phyloP scores from a whole-genome alignment of 1,140 invertebrate species.

The Platorchestia sp. region DNA sequence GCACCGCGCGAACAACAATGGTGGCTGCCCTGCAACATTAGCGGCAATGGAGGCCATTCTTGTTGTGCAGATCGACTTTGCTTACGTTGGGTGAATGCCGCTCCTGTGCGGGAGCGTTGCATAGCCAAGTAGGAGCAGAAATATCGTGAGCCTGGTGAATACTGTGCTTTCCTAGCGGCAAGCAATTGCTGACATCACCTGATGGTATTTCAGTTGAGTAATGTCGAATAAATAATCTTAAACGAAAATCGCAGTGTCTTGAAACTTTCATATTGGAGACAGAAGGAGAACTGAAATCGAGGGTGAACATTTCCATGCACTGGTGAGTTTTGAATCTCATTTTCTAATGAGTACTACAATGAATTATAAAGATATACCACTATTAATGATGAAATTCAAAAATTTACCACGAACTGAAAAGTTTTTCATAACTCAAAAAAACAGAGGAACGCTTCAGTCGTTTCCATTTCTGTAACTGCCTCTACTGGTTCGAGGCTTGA shows the following conservation, averaged over 20 bases:
- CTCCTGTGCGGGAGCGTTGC: background rate
- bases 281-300: background rate
- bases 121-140: background rate
- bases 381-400: background rate
- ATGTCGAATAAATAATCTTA: background rate
- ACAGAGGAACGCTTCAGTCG: background rate
- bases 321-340: background rate
- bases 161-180: background rate
- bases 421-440: background rate
- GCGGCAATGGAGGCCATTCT: slow-evolving; percentile 36
- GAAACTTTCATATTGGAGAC: background rate
- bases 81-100: background rate
- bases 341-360: background rate
- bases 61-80: background rate
- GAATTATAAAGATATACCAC: background rate
- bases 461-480: background rate
- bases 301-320: no score
- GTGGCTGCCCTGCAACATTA: slow-evolving; percentile 13
- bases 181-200: background rate
- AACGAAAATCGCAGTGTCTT: background rate
- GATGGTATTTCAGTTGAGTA: background rate
- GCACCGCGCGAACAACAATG: background rate
- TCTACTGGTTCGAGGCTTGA: background rate
- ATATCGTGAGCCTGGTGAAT: background rate
- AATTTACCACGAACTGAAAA: no score